phyloP scores from a whole-genome alignment of 2,888 invertebrate species.

The Chymomyza amoena region DNA sequence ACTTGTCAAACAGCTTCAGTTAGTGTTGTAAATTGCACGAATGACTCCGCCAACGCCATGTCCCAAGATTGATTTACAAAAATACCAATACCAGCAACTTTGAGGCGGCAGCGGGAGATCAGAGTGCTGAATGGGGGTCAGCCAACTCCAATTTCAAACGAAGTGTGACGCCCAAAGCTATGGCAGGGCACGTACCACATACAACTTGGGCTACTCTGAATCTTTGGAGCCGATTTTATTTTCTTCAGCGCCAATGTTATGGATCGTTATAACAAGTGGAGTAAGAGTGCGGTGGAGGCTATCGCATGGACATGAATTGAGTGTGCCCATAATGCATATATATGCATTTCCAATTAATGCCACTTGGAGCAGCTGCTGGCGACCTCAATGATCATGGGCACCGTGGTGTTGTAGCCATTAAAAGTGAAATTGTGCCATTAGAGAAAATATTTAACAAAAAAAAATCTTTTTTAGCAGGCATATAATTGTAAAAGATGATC shows the following conservation, averaged over 20 bases:
- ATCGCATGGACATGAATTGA: constrained; percentile 12
- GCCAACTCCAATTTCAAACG: constrained; percentile 60
- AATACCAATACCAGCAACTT: constrained; percentile 43
- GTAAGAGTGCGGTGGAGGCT: neutral
- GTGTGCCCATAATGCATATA: constrained; percentile 23
- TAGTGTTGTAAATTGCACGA: constrained; percentile 65
- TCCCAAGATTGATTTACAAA: constrained; percentile 61
- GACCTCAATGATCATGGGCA: constrained; percentile 3
- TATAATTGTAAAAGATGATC: too few relatives aligned
- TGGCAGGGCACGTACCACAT: constrained; percentile 50
- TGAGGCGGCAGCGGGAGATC: neutral
- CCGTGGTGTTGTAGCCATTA: constrained; percentile 14
- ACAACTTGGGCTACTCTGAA: neutral
- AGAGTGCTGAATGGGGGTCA: neutral
- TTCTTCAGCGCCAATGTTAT: constrained; percentile 32
- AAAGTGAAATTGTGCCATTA: neutral
- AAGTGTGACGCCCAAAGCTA: constrained; percentile 62
- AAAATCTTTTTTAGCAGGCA: too few relatives aligned
- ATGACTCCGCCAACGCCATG: constrained; percentile 43
- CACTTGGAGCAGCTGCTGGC: constrained; percentile 18
- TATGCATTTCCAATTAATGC: constrained; percentile 34
- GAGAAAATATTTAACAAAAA: too few relatives aligned
- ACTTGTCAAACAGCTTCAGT: constrained; percentile 65
- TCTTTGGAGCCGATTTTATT: constrained; percentile 22
- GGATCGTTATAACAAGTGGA: constrained; percentile 45